Conservation (phyloP, 2,113 vertebrate genomes). For the Mus spicilegus region DNA sequence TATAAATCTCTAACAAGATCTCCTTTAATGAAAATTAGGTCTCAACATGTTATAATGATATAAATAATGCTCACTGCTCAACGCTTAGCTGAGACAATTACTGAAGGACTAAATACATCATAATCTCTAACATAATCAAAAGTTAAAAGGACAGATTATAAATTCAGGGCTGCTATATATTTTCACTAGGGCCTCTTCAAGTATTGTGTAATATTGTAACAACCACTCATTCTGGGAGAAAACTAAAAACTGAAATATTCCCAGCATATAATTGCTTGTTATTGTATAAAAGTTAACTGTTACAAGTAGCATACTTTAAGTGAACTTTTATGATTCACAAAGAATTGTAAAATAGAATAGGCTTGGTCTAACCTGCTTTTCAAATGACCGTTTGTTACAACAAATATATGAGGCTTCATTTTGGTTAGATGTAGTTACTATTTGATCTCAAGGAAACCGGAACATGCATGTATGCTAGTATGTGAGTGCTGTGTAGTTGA, state of each 20-base stretch:
- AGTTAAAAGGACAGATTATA: conserved; percentile 79
- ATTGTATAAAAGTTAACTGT: conserved; percentile 42
- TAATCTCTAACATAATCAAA: conserved; percentile 74
- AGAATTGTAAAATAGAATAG: conserved; percentile 39
- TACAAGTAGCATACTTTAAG: conserved; percentile 18
- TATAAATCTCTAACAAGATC: conserved; percentile 74
- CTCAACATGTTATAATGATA: conserved; percentile 83
- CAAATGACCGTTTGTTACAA: conserved; percentile 1
- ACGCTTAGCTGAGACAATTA: conserved; percentile 76
- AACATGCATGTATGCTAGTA: background rate
- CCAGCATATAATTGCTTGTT: background rate
- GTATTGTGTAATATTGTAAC: conserved; percentile 69
- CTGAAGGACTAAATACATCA: conserved; percentile 74
- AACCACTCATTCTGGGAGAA: conserved; percentile 27
- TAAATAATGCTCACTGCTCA: conserved; percentile 78
- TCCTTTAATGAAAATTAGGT: conserved; percentile 82
- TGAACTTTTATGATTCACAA: conserved; percentile 42
- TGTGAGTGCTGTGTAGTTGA: background rate
- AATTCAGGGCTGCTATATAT: conserved; percentile 80
- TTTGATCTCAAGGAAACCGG: background rate
- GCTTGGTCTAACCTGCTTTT: conserved; percentile 35
- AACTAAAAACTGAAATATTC: conserved; percentile 63
- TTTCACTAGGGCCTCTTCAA: conserved; percentile 73
- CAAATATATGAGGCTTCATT: background rate
- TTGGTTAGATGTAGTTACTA: background rate